phyloP scores from a whole-genome alignment of 1,140 invertebrate species.

The Linepithema humile region DNA sequence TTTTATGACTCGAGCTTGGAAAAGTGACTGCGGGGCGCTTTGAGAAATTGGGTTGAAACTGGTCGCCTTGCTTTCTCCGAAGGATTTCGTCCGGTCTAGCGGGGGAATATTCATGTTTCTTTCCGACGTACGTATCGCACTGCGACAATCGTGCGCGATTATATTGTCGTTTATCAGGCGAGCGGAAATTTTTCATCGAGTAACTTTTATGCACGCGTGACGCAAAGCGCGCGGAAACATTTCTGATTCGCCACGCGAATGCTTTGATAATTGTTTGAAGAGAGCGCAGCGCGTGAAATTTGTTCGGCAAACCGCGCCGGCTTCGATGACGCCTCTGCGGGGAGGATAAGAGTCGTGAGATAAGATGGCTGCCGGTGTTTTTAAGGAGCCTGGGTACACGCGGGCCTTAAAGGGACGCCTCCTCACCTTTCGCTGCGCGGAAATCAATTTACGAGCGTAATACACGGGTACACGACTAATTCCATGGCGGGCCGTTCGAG shows the following conservation, averaged over 20 bases:
- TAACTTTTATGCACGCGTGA: too few relatives aligned
- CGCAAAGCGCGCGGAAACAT: too few relatives aligned
- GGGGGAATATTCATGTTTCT: constrained; percentile 21
- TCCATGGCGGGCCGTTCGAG: constrained; percentile 59
- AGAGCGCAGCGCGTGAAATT: neutral
- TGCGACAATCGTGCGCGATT: constrained; percentile 14
- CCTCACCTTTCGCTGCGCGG: constrained; percentile 65
- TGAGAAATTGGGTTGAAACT: constrained; percentile 18
- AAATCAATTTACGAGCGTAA: constrained; percentile 75
- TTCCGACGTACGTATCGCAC: constrained; percentile 36
- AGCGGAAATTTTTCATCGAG: too few relatives aligned
- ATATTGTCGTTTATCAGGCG: constrained; percentile 21
- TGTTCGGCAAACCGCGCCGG: neutral
- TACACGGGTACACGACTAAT: constrained; percentile 72
- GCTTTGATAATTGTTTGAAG: neutral
- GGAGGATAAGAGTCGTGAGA: constrained; percentile 18
- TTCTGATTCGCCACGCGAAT: neutral
- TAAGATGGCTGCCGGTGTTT: constrained; percentile 32
- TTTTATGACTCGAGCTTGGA: constrained; percentile 29
- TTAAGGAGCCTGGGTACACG: constrained; percentile 1
- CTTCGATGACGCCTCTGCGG: neutral
- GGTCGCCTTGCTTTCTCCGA: neutral
- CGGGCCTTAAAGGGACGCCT: constrained; percentile 56
- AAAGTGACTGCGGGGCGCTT: constrained; percentile 35
- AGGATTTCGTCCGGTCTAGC: neutral